A percentile compares a stretch with the other conserved stretches of the same genome.
Evolutionary conservation across 2,888 invertebrate species (phyloP).

Genomic region (Plemyria rubiginata): DNA sequence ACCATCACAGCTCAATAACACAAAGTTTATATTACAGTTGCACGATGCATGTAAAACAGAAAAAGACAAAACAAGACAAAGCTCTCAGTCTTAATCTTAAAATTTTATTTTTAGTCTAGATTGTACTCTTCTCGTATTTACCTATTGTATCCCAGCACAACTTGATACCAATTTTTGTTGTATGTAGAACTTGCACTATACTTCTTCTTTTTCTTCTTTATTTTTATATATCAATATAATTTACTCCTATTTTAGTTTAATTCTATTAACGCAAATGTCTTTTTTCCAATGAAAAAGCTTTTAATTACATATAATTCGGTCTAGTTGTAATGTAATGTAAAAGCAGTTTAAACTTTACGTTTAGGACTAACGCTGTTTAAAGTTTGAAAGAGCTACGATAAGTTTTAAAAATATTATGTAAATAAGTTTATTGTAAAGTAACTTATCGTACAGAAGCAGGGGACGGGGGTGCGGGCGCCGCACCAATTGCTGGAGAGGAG

Average conservation of each 20-base stretch:
- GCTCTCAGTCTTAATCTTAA: constrained; percentile 12
- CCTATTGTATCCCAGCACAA: constrained; percentile 43
- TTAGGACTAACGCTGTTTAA: too few species aligned
- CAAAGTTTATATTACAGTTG: constrained; percentile 38
- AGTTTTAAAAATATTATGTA: neutral
- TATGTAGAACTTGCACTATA: constrained; percentile 49
- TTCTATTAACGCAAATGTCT: too few species aligned
- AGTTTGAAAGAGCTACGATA: neutral
- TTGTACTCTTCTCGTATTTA: constrained; percentile 13
- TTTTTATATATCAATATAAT: neutral
- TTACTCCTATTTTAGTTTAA: constrained; percentile 6
- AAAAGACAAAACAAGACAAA: constrained; percentile 13
- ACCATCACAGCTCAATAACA: constrained; percentile 29
- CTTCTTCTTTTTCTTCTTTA: constrained; percentile 28
- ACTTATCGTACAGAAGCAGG: constrained; percentile 69
- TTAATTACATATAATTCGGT: too few species aligned
- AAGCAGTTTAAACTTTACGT: too few species aligned
- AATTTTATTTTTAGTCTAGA: constrained; percentile 13
- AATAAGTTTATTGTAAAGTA: constrained; percentile 7
- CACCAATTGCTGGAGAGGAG: constrained; percentile 66
- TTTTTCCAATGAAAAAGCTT: too few species aligned
- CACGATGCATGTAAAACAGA: constrained; percentile 63
- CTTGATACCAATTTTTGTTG: constrained; percentile 18
- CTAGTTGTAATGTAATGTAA: too few species aligned
- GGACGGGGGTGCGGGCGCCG: constrained; percentile 79